Evolutionary conservation across 2,888 invertebrate genomes (phyloP).

Genomic region (Leuctra nigra): DNA sequence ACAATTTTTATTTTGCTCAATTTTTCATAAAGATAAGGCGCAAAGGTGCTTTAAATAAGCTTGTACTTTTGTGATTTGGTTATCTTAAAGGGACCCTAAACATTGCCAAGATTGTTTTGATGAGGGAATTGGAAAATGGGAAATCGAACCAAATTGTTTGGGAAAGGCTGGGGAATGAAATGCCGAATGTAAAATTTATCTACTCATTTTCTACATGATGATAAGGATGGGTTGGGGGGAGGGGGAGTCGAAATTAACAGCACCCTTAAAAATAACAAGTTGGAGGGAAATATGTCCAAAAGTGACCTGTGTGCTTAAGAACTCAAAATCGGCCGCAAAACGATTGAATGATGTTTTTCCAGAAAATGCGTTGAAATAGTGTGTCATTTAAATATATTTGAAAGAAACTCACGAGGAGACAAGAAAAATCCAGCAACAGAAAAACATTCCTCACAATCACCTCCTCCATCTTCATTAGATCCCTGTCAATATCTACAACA

Average conservation of each 20-base stretch:
- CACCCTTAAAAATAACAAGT: slow-evolving; percentile 27
- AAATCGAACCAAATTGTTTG: not conserved
- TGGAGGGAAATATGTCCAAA: slow-evolving; percentile 25
- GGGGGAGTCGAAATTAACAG: slow-evolving; percentile 26
- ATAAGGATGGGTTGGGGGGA: slow-evolving; percentile 18
- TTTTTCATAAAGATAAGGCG: slow-evolving; percentile 58
- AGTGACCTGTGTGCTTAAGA: slow-evolving; percentile 27
- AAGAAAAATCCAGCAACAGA: slow-evolving; percentile 24
- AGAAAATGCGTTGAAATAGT: too few relatives aligned
- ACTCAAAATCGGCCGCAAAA: slow-evolving; percentile 16
- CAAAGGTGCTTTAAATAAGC: slow-evolving; percentile 66
- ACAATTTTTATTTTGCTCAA: slow-evolving; percentile 41
- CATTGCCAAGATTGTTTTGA: slow-evolving; percentile 38
- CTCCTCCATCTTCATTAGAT: slow-evolving; percentile 28
- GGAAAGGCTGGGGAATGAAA: not conserved
- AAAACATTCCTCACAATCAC: slow-evolving; percentile 30
- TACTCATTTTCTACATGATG: slow-evolving; percentile 20
- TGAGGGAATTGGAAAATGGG: not conserved
- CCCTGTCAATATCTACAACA: slow-evolving; percentile 30
- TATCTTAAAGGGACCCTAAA: slow-evolving; percentile 52
- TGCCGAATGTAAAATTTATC: not conserved
- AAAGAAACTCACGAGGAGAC: slow-evolving; percentile 18
- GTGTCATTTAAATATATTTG: too few relatives aligned
- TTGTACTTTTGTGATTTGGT: slow-evolving; percentile 51
- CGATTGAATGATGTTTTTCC: slow-evolving; percentile 11